A percentile compares a stretch with the other conserved stretches of the same genome.
These are phyloP conservation scores for Graphium colonna DNA, from an alignment of 2,888 invertebrate species.

Conservation along the genomic window DNA sequence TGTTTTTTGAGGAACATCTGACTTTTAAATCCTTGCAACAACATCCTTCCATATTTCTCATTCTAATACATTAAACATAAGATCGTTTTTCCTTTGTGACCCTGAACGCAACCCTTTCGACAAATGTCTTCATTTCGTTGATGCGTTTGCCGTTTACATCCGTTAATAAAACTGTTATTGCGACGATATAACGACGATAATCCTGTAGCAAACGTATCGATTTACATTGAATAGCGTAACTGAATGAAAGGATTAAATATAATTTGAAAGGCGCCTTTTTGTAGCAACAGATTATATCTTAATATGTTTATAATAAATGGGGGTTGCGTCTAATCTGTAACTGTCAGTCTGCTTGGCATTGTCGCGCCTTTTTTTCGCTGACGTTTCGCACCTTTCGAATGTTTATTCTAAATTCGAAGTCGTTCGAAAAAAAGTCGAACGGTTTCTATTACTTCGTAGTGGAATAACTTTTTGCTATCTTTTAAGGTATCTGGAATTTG, in stretches of 20 bases:
- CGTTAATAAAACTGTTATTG: constrained; percentile 22
- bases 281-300: constrained; percentile 65
- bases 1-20: constrained; percentile 49
- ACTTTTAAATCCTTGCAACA: constrained; percentile 50
- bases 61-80: constrained; percentile 19
- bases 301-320: constrained; percentile 71
- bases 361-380: constrained; percentile 44
- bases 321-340: constrained; percentile 72
- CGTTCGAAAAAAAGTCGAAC: constrained; percentile 8
- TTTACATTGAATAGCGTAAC: constrained; percentile 34
- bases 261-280: constrained; percentile 60
- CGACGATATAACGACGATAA: constrained; percentile 29
- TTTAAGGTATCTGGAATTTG: not conserved
- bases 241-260: constrained; percentile 65
- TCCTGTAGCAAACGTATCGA: constrained; percentile 33
- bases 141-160: constrained; percentile 20
- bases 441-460: not conserved
- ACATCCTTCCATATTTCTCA: constrained; percentile 3
- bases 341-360: constrained; percentile 59
- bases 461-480: not conserved
- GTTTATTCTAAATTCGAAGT: constrained; percentile 40
- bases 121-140: constrained; percentile 36
- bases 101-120: constrained; percentile 30
- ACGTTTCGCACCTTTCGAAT: constrained; percentile 65
- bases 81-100: constrained; percentile 13